A percentile compares a stretch with the other conserved stretches of the same genome.
These are phyloP conservation scores for Sturnira hondurensis DNA, from an alignment of 2,113 vertebrate genomes.

Conservation along the genomic window DNA sequence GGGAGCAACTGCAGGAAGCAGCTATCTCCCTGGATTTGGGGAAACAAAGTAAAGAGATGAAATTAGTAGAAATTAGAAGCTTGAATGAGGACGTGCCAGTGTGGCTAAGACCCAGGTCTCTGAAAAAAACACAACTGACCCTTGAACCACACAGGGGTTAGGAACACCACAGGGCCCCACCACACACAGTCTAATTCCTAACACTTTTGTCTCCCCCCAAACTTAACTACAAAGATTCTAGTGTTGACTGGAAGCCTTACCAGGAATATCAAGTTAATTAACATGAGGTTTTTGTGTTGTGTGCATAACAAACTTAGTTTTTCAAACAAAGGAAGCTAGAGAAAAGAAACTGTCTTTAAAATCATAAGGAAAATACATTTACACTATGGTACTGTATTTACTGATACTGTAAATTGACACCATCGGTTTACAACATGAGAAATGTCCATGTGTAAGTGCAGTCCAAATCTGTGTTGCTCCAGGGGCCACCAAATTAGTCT, in stretches of 20 bases:
- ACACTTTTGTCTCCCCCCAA: background rate
- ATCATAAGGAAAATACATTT: background rate
- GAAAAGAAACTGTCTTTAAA: background rate
- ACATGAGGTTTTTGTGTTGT: background rate
- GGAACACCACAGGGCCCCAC: background rate
- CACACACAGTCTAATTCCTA: background rate
- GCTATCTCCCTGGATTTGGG: background rate
- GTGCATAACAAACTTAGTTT: background rate
- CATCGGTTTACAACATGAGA: background rate
- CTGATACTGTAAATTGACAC: background rate
- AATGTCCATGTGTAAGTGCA: background rate
- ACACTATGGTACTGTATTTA: background rate
- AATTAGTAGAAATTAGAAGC: conserved; percentile 6
- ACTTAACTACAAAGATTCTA: background rate
- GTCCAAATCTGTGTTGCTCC: no score
- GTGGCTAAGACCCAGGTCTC: background rate
- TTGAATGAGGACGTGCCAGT: background rate
- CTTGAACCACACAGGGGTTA: background rate
- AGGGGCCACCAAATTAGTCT: background rate
- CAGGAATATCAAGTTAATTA: background rate
- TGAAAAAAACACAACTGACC: background rate
- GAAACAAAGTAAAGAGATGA: background rate
- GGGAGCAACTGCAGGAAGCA: background rate
- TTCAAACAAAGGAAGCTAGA: background rate
- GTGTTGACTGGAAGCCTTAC: background rate